Evolutionary conservation across 1,140 invertebrate genomes (phyloP), one percentile per base, ranked within the genome.

Genomic region (Potamilus streckersoni): DNA sequence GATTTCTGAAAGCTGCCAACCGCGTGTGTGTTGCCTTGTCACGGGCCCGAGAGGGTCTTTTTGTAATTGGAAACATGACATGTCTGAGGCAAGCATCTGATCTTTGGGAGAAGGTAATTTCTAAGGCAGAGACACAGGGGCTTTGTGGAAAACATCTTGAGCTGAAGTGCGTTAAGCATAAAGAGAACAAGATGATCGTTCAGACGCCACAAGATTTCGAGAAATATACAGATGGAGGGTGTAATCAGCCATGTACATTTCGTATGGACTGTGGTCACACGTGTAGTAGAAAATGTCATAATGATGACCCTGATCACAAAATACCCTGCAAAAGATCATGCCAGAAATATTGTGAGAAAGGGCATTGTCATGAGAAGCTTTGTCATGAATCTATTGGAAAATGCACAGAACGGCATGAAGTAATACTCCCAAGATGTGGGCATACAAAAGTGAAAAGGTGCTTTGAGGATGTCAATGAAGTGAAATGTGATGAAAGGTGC

Each of bases 21-120:
- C 89, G 95, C 66, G 92, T 96, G 66, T 95, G 94, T 89, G 95
- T 96, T 2, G 94, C 95, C 12, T 88, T 96, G 14, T 95, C 95
- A 0, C 89, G 95, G 81, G 95, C 95, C 0, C 93, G 92, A 84
- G 91, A 93, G 90, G 95, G 93, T 81, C 82, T 93, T 61, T 93
- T 89, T 77, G 87, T 92, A n/a, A 89, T 93, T 74, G 93, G 94
- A 56, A 94, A 95, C 86, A 92, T 94, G 79, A 83, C 91, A 4
- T 90, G 91, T 20, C 80, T 95, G n/a, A 85, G 77, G 57, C 58
- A 81, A 17, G 76, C 80, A 17, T 86, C 77, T 79, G 31, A 76
- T 11, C 73, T 79, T 12, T 91, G 90, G 91, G 79, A 75, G 57
- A 81, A 86, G 13, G 88, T 91, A 23, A 64, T 83, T 38, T 66